Evolutionary conservation across 2,888 invertebrate species (phyloP).

Genomic region (Linnaemya vulpina): DNA sequence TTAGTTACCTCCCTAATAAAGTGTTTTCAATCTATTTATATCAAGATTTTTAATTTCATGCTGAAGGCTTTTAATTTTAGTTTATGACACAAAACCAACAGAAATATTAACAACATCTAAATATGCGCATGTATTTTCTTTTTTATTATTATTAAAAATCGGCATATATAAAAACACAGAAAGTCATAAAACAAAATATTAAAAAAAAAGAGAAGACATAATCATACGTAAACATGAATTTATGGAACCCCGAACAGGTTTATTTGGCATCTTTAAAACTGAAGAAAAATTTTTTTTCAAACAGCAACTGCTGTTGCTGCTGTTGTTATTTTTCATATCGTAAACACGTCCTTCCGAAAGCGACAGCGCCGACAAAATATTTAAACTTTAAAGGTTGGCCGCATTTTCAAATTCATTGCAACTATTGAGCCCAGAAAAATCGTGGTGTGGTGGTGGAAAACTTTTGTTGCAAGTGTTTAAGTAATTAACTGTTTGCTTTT

Average conservation of each 20-base stretch:
- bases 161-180: slow-evolving; percentile 23
- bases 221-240: slow-evolving; percentile 50
- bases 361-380: slow-evolving; percentile 19
- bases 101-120: slow-evolving; percentile 28
- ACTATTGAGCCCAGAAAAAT: slow-evolving; percentile 36
- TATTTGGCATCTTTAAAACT: slow-evolving; percentile 67
- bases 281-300: slow-evolving; percentile 29
- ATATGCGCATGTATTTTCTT: slow-evolving; percentile 1
- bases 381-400: slow-evolving; percentile 66
- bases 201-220: background rate
- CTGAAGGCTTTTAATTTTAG: slow-evolving; percentile 62
- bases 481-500: background rate
- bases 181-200: background rate
- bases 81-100: slow-evolving; percentile 54
- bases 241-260: slow-evolving; percentile 70
- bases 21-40: background rate
- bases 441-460: background rate
- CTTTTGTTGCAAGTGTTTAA: background rate
- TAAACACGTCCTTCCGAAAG: slow-evolving; percentile 63
- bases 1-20: slow-evolving; percentile 22
- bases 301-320: slow-evolving; percentile 1
- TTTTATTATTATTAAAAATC: slow-evolving; percentile 44
- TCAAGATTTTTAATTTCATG: slow-evolving; percentile 7
- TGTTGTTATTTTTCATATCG: slow-evolving; percentile 10
- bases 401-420: slow-evolving; percentile 30